phyloP scores from a whole-genome alignment of 2,113 vertebrate genomes.

The Triplophysa siluroides region DNA sequence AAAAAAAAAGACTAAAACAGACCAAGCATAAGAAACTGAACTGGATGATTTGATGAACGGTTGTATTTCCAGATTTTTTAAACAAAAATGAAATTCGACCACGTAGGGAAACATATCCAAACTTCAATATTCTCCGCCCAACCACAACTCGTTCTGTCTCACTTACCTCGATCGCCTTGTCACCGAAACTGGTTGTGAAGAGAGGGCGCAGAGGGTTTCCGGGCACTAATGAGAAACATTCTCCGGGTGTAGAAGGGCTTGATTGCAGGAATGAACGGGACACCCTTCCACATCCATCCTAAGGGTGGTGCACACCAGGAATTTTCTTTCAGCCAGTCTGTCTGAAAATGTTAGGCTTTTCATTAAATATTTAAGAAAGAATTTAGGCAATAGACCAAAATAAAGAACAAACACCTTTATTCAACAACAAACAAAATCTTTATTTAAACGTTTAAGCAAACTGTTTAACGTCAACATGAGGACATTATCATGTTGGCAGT shows the following conservation, averaged over 20 bases:
- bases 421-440: too few species aligned
- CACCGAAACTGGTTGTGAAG: constrained; percentile 79
- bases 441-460: too few species aligned
- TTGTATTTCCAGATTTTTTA: too few species aligned
- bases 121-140: too few species aligned
- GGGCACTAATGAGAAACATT: constrained; percentile 80
- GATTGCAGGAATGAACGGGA: constrained; percentile 75
- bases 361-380: background rate
- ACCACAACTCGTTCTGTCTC: background rate
- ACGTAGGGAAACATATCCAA: too few species aligned
- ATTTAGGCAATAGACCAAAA: too few species aligned
- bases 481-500: too few species aligned
- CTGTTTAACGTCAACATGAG: too few species aligned
- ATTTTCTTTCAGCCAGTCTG: background rate
- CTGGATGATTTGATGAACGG: too few species aligned
- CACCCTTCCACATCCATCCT: constrained; percentile 61
- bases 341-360: background rate
- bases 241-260: constrained; percentile 72
- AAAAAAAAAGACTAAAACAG: background rate
- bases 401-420: too few species aligned
- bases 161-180: constrained; percentile 66
- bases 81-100: background rate
- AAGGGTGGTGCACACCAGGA: constrained; percentile 58
- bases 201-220: constrained; percentile 79
- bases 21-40: background rate